phyloP scores from a whole-genome alignment of 2,797 vertebrate species.

The Diplodus sargus region DNA sequence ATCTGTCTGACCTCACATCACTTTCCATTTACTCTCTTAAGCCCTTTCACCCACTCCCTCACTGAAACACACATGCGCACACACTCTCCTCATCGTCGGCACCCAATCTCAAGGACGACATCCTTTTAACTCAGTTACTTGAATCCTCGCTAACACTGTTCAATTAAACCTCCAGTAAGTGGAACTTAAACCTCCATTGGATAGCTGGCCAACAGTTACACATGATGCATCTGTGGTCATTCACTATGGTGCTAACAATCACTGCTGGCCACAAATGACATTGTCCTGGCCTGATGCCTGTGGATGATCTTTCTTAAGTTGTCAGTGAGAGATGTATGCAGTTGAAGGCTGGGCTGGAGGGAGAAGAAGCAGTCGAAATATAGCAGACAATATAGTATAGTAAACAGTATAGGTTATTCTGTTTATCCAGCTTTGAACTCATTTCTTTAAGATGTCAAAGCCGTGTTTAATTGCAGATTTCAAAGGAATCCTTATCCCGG shows the following conservation, averaged over 20 bases:
- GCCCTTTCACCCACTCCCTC: conserved; percentile 42
- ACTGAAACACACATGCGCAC: background rate
- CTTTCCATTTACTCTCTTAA: conserved; percentile 74
- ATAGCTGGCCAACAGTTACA: conserved; percentile 54
- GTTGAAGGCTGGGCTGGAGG: background rate
- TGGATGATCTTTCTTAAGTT: conserved; percentile 19
- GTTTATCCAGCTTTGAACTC: conserved; percentile 30
- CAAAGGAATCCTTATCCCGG: conserved; percentile 38
- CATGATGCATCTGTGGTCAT: conserved; percentile 37
- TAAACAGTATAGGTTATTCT: conserved; percentile 18
- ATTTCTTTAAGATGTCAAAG: conserved; percentile 30
- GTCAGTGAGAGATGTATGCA: background rate
- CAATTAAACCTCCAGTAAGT: conserved; percentile 61
- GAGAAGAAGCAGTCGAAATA: conserved; percentile 7
- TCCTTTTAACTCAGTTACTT: conserved; percentile 56
- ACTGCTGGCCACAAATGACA: conserved; percentile 20
- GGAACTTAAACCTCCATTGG: conserved; percentile 52
- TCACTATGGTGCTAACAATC: conserved; percentile 30
- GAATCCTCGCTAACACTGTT: conserved; percentile 64
- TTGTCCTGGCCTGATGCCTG: conserved; percentile 15
- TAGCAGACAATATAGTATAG: background rate
- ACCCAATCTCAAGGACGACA: conserved; percentile 30
- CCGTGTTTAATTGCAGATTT: conserved; percentile 50
- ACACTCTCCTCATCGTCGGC: background rate
- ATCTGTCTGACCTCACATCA: conserved; percentile 65